Base-by-base conservation (phyloP, 1,140 invertebrate genomes). In the Vanessa tameamea region DNA sequence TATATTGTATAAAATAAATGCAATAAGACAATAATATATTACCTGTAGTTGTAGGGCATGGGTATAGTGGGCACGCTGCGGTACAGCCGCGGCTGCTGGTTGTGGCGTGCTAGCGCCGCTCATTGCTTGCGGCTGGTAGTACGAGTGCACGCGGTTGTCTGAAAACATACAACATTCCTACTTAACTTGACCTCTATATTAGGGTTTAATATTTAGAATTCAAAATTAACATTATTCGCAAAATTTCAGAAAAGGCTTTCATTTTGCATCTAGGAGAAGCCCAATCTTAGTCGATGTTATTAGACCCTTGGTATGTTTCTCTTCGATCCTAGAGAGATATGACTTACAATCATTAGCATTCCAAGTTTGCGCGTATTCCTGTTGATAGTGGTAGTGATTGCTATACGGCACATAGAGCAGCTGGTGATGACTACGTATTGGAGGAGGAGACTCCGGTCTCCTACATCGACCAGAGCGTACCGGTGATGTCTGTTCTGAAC, bases 341-440 rank as follows among this genome's bases (percentile, higher is more conserved):
- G 23, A 81, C 88, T 86, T 69, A 91, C 89, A 92, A 15, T 92
- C 90, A 64, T 80, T 87, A 5, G 81, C 67, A 15, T 80, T 78
- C 88, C 88, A 90, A 23, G 86, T 83, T n/a, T 83, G 66, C 0
- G 75, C 72, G 66, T 90, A 91, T 12, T 89, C 84, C 50, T 87
- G 86, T 43, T 90, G 88, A 67, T 93, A 92, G 61, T 93, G 89
- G 16, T 92, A 90, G 55, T 91, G 88, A 0, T 81, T 94, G 77
- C 95, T 96, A 83, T 96, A 97, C 1, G 96, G 96, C 47, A 97
- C 95, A 64, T 96, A 94, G 93, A 97, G 95, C 0, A 96, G 96
- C 76, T 95, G 95, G 72, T 95, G 95, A 79, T 95, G 94, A 74
- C 92, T 94, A 37, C 94, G 91, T 15, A 95, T 93, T 7, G 95